Percentiles rank a stretch among this genome's conserved stretches.
These are phyloP conservation scores for Stenichneumon culpator DNA, from an alignment of 2,888 invertebrate species.

Conservation along the genomic window DNA sequence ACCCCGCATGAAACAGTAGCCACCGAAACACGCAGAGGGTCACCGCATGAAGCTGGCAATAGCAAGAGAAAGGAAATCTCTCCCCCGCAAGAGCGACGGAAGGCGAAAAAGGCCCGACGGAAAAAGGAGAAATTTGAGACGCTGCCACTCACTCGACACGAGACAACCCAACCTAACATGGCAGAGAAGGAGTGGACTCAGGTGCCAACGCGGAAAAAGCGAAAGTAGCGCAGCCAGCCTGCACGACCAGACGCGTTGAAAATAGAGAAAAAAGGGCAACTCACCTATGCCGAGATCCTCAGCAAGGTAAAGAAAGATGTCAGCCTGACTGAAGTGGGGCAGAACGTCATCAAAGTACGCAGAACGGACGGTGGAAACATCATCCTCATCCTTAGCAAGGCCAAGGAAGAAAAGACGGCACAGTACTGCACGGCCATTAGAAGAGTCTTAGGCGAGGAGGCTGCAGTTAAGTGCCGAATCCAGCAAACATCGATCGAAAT, in stretches of 20 bases:
- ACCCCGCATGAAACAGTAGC: no score
- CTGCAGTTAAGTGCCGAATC: slow-evolving; percentile 46
- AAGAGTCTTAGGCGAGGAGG: slow-evolving; percentile 38
- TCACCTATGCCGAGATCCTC: slow-evolving; percentile 21
- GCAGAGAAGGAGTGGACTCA: neutral
- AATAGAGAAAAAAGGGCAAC: slow-evolving; percentile 7
- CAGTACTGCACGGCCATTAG: slow-evolving; percentile 26
- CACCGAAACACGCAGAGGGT: no score
- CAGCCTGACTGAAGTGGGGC: neutral
- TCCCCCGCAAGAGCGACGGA: no score
- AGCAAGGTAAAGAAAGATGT: neutral
- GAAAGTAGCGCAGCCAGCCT: neutral
- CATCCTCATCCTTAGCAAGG: slow-evolving; percentile 33
- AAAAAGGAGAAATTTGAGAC: no score
- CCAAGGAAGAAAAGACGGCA: slow-evolving; percentile 14
- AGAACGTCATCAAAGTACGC: slow-evolving; percentile 42
- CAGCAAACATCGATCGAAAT: slow-evolving; percentile 62
- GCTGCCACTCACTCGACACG: no score
- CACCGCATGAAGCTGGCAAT: no score
- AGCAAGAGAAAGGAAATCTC: no score
- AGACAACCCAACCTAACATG: neutral
- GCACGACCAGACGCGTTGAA: slow-evolving; percentile 12
- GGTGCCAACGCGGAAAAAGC: neutral
- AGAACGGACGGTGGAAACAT: slow-evolving; percentile 46
- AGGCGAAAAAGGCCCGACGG: no score